Evolutionary conservation across 2,888 invertebrate genomes (phyloP).

Genomic region (Drosophila leonis): DNA sequence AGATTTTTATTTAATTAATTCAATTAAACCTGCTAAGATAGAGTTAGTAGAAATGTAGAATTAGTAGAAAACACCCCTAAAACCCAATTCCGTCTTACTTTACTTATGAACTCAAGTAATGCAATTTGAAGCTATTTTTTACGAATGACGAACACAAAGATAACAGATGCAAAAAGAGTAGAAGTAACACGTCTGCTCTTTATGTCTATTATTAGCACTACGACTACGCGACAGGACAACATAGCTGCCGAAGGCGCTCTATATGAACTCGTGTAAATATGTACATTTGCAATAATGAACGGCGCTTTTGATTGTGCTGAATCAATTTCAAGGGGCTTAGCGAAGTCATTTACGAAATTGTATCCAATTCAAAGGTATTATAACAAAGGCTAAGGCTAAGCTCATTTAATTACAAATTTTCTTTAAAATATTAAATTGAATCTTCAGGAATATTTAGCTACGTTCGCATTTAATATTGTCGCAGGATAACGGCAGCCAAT

Average conservation of each 20-base stretch:
- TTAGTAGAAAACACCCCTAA: neutral
- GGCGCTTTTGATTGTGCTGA: neutral
- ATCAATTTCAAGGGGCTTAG: neutral
- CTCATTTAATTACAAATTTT: conserved; percentile 1
- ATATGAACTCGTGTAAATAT: neutral
- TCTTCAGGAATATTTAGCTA: conserved; percentile 4
- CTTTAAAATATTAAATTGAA: neutral
- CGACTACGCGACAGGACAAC: too few relatives aligned
- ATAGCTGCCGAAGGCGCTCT: neutral
- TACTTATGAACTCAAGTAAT: neutral
- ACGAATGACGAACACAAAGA: neutral
- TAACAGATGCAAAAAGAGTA: neutral
- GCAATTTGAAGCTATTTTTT: neutral
- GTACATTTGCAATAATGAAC: neutral
- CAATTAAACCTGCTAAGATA: neutral
- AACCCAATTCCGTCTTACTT: neutral
- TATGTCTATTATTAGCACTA: neutral
- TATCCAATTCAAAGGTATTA: neutral
- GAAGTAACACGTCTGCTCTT: neutral
- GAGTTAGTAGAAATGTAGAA: neutral
- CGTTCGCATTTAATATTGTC: conserved; percentile 4
- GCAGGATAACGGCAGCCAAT: neutral
- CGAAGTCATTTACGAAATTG: neutral
- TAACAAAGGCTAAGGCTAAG: neutral
- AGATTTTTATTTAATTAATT: conserved; percentile 1